These are phyloP conservation scores for Eueides isabella DNA, from an alignment of 1,140 invertebrate species.

Conservation along the genomic window DNA sequence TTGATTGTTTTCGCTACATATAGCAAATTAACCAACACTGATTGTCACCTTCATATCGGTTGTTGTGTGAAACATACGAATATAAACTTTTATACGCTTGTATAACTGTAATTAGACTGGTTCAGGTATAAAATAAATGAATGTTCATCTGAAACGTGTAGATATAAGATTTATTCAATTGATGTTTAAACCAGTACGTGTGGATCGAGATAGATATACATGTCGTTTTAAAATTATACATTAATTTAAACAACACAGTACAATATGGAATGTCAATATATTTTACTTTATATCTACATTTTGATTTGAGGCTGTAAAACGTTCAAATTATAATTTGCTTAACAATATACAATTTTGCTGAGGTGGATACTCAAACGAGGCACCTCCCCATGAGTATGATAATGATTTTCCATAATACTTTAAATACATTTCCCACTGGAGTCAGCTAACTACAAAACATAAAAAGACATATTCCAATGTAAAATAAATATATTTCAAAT, in stretches of 20 bases:
- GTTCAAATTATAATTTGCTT: constrained; percentile 75
- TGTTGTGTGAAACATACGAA: no score
- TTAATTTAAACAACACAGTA: constrained; percentile 78
- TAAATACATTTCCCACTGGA: constrained; percentile 70
- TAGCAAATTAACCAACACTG: no score
- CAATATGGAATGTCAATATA: constrained; percentile 82
- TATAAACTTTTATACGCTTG: not conserved
- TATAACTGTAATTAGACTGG: not conserved
- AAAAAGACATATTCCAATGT: constrained; percentile 80
- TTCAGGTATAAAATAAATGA: constrained; percentile 26
- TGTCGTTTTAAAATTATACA: constrained; percentile 43
- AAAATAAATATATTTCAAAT: constrained; percentile 82
- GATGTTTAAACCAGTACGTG: constrained; percentile 28
- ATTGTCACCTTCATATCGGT: not conserved
- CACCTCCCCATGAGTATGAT: constrained; percentile 57
- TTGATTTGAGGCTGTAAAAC: constrained; percentile 70
- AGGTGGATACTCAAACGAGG: constrained; percentile 53
- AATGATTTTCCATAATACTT: constrained; percentile 55
- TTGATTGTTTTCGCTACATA: no score
- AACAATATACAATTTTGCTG: constrained; percentile 73
- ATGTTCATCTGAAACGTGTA: constrained; percentile 32
- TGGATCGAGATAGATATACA: constrained; percentile 37
- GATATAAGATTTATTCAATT: constrained; percentile 40
- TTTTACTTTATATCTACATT: constrained; percentile 81
- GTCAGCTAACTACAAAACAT: constrained; percentile 78